phyloP scores from a whole-genome alignment of 2,113 vertebrate species.

The Oreotragus oreotragus region DNA sequence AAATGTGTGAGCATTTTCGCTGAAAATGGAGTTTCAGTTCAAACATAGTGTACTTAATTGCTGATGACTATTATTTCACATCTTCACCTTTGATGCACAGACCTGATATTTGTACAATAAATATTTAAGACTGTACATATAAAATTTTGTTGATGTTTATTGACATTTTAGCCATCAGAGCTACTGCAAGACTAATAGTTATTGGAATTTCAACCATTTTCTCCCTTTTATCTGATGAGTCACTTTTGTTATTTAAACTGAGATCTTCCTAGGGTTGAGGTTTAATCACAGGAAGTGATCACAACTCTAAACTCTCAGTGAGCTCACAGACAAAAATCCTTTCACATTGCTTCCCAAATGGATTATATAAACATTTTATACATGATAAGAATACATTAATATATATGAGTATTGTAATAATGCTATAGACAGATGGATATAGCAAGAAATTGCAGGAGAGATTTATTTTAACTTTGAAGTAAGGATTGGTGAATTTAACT shows the following conservation, averaged over 20 bases:
- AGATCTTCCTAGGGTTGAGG: background rate
- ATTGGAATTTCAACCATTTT: background rate
- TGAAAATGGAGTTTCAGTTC: background rate
- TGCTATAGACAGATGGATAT: background rate
- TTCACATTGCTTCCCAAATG: background rate
- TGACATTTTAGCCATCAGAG: background rate
- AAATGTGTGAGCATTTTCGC: background rate
- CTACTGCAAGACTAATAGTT: background rate
- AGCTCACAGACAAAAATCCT: background rate
- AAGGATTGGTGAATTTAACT: background rate
- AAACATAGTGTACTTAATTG: background rate
- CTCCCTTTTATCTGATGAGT: background rate
- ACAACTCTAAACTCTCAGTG: background rate
- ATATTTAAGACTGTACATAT: background rate
- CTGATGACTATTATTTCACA: background rate
- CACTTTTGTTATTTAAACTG: background rate
- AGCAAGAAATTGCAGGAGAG: background rate
- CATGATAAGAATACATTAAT: background rate
- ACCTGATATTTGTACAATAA: background rate
- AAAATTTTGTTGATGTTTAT: background rate
- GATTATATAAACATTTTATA: constrained; percentile 31
- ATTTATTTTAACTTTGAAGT: background rate
- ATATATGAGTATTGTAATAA: background rate
- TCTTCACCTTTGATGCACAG: background rate
- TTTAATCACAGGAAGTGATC: background rate